Evolutionary conservation across 92 coral and sea anemone species (phyloP).

Genomic region (Pocillopora meandrina): DNA sequence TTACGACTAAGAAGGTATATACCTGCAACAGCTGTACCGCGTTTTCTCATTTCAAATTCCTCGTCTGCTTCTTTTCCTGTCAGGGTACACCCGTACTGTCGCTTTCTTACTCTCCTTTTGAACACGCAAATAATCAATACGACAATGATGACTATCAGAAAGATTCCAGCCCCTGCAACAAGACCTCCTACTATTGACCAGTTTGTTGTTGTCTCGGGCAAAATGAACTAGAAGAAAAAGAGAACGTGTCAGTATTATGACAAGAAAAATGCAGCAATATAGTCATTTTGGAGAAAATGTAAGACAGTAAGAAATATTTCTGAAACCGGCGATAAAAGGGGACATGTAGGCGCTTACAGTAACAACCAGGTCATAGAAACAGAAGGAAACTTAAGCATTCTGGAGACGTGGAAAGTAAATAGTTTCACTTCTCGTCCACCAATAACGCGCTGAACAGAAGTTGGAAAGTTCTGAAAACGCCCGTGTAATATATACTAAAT

Average conservation of each 20-base stretch:
- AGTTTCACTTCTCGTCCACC: too few species aligned
- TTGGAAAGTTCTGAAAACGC: too few species aligned
- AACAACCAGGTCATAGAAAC: too few species aligned
- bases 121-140: neutral
- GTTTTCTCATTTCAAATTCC: constrained; percentile 7
- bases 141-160: constrained; percentile 11
- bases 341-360: too few species aligned
- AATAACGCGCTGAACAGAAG: too few species aligned
- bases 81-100: neutral
- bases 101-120: constrained; percentile 22
- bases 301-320: too few species aligned
- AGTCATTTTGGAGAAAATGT: too few species aligned
- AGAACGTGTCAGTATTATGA: neutral
- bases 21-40: constrained; percentile 34
- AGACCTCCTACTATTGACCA: constrained; percentile 64
- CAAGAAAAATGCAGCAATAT: too few species aligned
- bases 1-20: neutral
- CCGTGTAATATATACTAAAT: too few species aligned
- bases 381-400: too few species aligned
- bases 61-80: neutral
- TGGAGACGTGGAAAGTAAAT: too few species aligned
- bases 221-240: constrained; percentile 16
- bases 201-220: constrained; percentile 36
- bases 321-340: too few species aligned
- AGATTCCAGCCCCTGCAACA: constrained; percentile 35